Evolutionary conservation across 2,888 invertebrate genomes (phyloP).

Genomic region (Zaprionus lineosus): DNA sequence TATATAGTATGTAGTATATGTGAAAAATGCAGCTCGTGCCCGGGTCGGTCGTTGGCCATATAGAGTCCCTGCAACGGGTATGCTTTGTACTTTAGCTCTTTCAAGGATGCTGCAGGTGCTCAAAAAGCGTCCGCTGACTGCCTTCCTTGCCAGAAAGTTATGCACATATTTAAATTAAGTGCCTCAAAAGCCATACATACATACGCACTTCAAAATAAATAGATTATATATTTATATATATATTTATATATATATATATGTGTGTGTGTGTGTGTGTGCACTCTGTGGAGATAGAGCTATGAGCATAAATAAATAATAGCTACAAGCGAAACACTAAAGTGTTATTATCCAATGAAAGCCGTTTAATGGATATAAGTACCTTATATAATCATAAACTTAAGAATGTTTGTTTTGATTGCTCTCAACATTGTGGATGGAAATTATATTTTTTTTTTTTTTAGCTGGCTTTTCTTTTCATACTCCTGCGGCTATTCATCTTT

Average conservation of each 20-base stretch:
- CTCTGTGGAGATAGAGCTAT: slow-evolving; percentile 32
- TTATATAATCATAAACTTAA: not conserved
- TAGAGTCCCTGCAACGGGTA: slow-evolving; percentile 16
- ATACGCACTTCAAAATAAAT: no score
- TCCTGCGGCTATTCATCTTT: no score
- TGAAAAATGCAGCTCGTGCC: slow-evolving; percentile 42
- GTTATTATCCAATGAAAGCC: slow-evolving; percentile 41
- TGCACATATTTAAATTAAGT: slow-evolving; percentile 68
- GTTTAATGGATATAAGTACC: slow-evolving; percentile 21
- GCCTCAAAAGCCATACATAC: slow-evolving; percentile 19
- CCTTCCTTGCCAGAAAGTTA: slow-evolving; percentile 51
- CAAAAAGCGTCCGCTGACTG: slow-evolving; percentile 35
- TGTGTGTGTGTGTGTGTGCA: no score
- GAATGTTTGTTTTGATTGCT: not conserved
- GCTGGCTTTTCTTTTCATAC: no score
- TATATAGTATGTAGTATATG: slow-evolving; percentile 31
- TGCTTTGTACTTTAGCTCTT: slow-evolving; percentile 47
- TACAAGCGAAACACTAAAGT: slow-evolving; percentile 26
- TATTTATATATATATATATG: slow-evolving; percentile 4
- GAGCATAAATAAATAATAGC: slow-evolving; percentile 37
- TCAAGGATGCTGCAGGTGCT: slow-evolving; percentile 70
- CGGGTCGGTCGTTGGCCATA: slow-evolving; percentile 13
- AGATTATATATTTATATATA: slow-evolving; percentile 5
- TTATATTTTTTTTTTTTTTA: not conserved
- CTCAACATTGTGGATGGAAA: not conserved